phyloP scores from a whole-genome alignment of 2,797 vertebrate species.

The Limosa lapponica region DNA sequence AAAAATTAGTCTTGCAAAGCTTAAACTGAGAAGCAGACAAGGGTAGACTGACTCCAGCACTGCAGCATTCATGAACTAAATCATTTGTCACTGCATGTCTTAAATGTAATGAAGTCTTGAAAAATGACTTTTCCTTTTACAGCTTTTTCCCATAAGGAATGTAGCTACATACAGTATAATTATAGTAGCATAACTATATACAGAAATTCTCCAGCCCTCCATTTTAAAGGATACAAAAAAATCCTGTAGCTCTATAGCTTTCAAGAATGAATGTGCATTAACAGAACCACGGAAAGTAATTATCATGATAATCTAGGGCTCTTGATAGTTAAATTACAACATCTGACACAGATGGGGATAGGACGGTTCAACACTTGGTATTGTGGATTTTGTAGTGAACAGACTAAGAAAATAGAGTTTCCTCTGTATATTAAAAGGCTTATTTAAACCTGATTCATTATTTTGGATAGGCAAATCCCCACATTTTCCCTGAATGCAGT shows the following conservation, averaged over 20 bases:
- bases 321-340: background rate
- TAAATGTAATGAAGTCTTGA: background rate
- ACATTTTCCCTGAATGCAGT: background rate
- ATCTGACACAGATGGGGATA: background rate
- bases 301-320: background rate
- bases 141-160: background rate
- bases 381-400: background rate
- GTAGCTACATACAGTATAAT: background rate
- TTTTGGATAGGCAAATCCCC: background rate
- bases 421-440: background rate
- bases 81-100: background rate
- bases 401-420: background rate
- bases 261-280: background rate
- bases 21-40: background rate
- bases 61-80: background rate
- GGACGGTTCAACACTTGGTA: background rate
- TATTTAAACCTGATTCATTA: constrained; percentile 3
- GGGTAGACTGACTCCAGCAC: background rate
- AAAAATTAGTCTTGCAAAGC: background rate
- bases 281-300: constrained; percentile 1
- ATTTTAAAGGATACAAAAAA: background rate
- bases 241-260: background rate
- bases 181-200: background rate
- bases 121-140: background rate
- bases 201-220: background rate